Conservation (phyloP, 1,140 invertebrate genomes). For the Sitophilus oryzae region DNA sequence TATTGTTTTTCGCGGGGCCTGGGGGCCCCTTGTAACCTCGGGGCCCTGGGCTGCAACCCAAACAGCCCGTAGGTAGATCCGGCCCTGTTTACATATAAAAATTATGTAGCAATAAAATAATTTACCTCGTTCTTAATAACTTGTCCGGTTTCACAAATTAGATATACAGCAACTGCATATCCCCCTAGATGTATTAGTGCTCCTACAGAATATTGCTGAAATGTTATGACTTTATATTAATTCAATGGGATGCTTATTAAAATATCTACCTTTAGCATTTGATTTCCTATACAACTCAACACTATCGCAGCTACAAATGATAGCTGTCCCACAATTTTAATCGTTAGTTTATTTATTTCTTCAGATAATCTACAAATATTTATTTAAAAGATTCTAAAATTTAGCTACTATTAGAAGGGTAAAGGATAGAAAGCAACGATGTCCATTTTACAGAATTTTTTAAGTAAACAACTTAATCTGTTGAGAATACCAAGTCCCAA, state of each 20-base stretch:
- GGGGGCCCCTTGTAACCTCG: too few relatives aligned
- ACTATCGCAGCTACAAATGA: constrained; percentile 9
- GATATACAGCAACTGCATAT: constrained; percentile 6
- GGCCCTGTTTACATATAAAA: too few relatives aligned
- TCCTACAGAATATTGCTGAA: constrained; percentile 13
- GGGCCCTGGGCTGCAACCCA: too few relatives aligned
- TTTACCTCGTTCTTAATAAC: not conserved
- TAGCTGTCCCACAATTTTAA: constrained; percentile 7
- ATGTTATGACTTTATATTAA: not conserved
- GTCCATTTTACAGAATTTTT: too few relatives aligned
- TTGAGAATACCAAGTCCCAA: too few relatives aligned
- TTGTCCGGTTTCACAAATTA: constrained; percentile 13
- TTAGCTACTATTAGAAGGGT: too few relatives aligned
- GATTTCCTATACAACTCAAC: constrained; percentile 11
- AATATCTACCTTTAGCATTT: constrained; percentile 9
- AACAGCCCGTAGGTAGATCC: too few relatives aligned
- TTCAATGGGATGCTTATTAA: not conserved
- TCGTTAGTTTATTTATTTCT: constrained; percentile 1
- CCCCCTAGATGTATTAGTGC: constrained; percentile 9
- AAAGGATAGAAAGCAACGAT: too few relatives aligned
- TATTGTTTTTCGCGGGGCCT: too few relatives aligned
- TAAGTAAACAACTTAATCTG: too few relatives aligned
- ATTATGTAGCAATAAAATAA: too few relatives aligned
- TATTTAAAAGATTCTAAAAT: too few relatives aligned
- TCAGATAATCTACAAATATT: not conserved